phyloP scores from a whole-genome alignment of 2,888 invertebrate genomes.

The Spisula subtruncata region DNA sequence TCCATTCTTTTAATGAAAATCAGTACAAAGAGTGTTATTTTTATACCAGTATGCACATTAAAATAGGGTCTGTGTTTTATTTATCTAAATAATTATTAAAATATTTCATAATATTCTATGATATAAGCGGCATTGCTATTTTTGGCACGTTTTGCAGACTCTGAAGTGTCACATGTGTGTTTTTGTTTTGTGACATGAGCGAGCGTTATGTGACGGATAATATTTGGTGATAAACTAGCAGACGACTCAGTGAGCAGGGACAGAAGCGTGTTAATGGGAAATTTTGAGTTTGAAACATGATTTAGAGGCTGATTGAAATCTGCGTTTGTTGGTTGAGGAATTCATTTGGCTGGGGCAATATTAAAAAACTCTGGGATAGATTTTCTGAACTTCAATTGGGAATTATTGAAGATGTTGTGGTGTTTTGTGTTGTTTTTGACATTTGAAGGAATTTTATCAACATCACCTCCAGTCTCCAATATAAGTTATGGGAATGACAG shows the following conservation, averaged over 20 bases:
- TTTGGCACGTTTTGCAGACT: background rate
- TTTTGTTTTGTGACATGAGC: constrained; percentile 25
- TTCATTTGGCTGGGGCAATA: background rate
- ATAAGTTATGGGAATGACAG: background rate
- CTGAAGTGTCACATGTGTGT: constrained; percentile 26
- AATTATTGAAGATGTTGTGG: background rate
- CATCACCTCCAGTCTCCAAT: background rate
- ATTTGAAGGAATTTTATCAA: background rate
- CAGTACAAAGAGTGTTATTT: background rate
- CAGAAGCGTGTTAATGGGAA: background rate
- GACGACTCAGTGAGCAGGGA: background rate
- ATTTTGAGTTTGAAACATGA: background rate
- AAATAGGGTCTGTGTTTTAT: background rate
- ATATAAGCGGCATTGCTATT: constrained; percentile 27
- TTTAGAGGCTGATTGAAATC: background rate
- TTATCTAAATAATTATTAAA: background rate
- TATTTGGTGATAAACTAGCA: constrained; percentile 5
- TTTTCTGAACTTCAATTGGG: background rate
- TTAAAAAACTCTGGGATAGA: background rate
- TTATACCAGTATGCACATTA: background rate
- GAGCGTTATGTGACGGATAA: constrained; percentile 1
- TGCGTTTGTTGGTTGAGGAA: background rate
- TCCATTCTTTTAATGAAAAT: background rate
- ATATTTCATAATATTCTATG: background rate
- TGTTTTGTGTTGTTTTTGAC: background rate